phyloP scores from a whole-genome alignment of 2,113 vertebrate genomes.

The Origma solitaria region DNA sequence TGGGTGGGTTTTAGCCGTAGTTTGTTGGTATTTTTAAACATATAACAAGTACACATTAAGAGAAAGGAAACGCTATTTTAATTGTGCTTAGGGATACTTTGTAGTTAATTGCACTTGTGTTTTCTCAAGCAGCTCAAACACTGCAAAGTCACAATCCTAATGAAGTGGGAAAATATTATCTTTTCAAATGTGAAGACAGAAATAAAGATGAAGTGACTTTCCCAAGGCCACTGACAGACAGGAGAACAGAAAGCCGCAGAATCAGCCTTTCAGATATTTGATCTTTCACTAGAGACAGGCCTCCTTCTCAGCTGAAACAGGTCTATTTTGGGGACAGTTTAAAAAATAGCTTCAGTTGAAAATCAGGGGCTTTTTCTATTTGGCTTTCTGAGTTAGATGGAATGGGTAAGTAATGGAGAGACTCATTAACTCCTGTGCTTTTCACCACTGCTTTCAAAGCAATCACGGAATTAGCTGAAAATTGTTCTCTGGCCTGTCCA shows the following conservation, averaged over 20 bases:
- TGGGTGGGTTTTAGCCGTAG: not conserved
- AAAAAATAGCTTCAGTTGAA: not conserved
- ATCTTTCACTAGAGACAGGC: not conserved
- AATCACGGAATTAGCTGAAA: slow-evolving; percentile 44
- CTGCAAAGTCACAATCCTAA: not conserved
- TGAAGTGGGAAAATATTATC: not conserved
- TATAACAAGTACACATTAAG: not conserved
- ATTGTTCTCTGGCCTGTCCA: slow-evolving; percentile 9
- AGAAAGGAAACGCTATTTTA: not conserved
- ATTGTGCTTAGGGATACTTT: not conserved
- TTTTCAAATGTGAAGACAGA: not conserved
- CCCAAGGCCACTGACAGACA: not conserved
- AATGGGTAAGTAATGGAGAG: slow-evolving; percentile 42
- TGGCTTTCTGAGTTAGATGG: not conserved
- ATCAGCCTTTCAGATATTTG: not conserved
- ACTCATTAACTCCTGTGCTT: slow-evolving; percentile 38
- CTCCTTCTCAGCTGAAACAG: not conserved
- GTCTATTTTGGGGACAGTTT: not conserved
- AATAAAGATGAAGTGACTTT: slow-evolving; percentile 11
- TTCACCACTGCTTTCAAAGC: slow-evolving; percentile 4
- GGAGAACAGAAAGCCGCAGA: not conserved
- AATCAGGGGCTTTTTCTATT: not conserved
- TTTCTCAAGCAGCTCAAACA: not conserved
- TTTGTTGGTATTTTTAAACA: not conserved
- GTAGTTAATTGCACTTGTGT: not conserved